A percentile compares a stretch with the other conserved stretches of the same genome.
Conservation (phyloP, 1,140 invertebrate genomes). For the Brachionus asplanchnoidis region DNA sequence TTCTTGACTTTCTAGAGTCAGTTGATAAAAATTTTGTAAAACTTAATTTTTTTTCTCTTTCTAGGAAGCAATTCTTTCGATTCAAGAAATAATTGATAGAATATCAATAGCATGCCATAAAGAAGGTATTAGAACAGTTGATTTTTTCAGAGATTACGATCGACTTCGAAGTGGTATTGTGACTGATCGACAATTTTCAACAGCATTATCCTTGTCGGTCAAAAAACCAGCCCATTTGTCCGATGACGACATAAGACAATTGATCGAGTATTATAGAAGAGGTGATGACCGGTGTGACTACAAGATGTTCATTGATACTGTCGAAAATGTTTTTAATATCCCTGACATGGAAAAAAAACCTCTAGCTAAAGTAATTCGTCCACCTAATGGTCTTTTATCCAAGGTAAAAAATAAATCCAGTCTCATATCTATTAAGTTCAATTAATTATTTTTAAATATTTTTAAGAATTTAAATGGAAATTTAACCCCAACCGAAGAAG, state of each 20-base stretch:
- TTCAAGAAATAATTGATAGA: slow-evolving; percentile 54
- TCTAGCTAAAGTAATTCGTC: slow-evolving; percentile 49
- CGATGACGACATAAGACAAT: slow-evolving; percentile 51
- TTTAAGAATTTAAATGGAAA: slow-evolving; percentile 40
- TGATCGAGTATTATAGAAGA: slow-evolving; percentile 52
- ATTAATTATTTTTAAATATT: not conserved
- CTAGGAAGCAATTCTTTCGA: slow-evolving; percentile 49
- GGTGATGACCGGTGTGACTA: slow-evolving; percentile 53
- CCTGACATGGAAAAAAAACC: slow-evolving; percentile 57
- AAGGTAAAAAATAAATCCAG: slow-evolving; percentile 46
- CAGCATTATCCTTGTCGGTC: slow-evolving; percentile 51
- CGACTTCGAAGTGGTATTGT: slow-evolving; percentile 50
- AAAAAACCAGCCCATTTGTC: slow-evolving; percentile 55
- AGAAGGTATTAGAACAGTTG: slow-evolving; percentile 53
- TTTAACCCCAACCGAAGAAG: slow-evolving; percentile 49
- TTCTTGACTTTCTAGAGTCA: no score
- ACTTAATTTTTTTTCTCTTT: slow-evolving; percentile 25
- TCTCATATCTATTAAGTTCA: no score
- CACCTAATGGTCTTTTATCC: slow-evolving; percentile 49
- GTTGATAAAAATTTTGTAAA: no score
- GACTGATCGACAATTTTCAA: slow-evolving; percentile 57
- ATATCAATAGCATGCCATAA: slow-evolving; percentile 54
- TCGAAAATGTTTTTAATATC: slow-evolving; percentile 57
- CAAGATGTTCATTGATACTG: slow-evolving; percentile 55
- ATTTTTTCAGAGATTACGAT: slow-evolving; percentile 58